These are phyloP conservation scores for Caenorhabditis remanei DNA, from an alignment of 1,140 invertebrate species.

Conservation along the genomic window DNA sequence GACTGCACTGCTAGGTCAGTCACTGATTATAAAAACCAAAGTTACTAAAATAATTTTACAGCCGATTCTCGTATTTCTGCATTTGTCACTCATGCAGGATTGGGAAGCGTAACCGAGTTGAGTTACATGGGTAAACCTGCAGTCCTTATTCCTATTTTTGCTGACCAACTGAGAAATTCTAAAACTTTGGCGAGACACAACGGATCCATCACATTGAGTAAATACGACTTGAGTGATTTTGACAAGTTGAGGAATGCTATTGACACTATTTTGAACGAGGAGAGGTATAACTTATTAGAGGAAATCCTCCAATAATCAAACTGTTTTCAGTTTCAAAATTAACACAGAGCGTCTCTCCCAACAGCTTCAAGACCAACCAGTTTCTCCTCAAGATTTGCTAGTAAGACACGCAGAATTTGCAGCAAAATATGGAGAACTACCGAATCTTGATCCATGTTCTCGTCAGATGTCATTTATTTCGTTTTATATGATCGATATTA, in stretches of 20 bases:
- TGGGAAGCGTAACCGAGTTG: constrained; percentile 68
- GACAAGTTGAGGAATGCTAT: neutral
- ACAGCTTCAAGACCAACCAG: constrained; percentile 18
- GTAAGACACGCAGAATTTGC: constrained; percentile 47
- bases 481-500: constrained; percentile 27
- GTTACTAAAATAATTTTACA: neutral
- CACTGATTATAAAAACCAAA: too few species aligned
- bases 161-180: constrained; percentile 45
- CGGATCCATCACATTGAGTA: constrained; percentile 4
- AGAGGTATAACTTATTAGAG: constrained; percentile 1
- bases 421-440: constrained; percentile 43
- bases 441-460: constrained; percentile 42
- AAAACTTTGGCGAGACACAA: constrained; percentile 48
- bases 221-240: constrained; percentile 18
- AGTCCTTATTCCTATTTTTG: constrained; percentile 52
- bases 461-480: constrained; percentile 29
- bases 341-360: constrained; percentile 8
- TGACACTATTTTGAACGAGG: neutral
- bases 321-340: constrained; percentile 35
- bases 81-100: constrained; percentile 72
- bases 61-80: constrained; percentile 68
- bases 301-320: neutral
- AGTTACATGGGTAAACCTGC: constrained; percentile 69
- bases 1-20: constrained; percentile 58
- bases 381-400: constrained; percentile 22